Evolutionary conservation across 2,888 invertebrate species (phyloP), one percentile per base, ranked within the genome.

Genomic region (Anorthoa munda): DNA sequence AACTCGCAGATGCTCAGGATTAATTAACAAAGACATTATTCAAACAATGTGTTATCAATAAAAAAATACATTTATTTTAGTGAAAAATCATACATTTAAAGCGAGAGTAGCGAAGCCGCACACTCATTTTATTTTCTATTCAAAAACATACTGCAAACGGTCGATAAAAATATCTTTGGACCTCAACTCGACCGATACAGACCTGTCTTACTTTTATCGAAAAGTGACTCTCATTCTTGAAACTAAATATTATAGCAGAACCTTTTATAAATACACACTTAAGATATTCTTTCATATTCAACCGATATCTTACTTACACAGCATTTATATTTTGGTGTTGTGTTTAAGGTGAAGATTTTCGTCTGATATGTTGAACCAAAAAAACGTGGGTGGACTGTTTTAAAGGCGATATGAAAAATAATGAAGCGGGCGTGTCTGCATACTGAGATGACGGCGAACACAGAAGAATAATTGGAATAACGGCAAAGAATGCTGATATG

Each of bases 321-420:
- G 48, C 50, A 23, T 77, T 67, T 53, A 67, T 74, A 39, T 75
- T 75, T 53, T 77, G 58, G 53, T 48, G 46, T 48, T 67, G 26
- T 31, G 21, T 2, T 68, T 58, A 74, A 74, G 50, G 77, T 12
- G 21, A 45, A 58, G 77, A 4, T 46, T 12, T 7, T 13, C 26
- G 4, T 12, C 21, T 21, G 17, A 23, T 23, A 39, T 50, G 7
- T 39, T 39, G 7, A 1, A 39, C 1, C 39, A 39, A 39, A 39
- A 9, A 39, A 39, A 9, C 39, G 39, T 39, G 39, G 39, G 39
- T 9, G 39, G 39, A 39, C 39, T 39, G 39, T 39, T 7, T 39
- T 9, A 39, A 39, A 9, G 39, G 39, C 1, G 9, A 39, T 39
- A 39, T 9, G 9, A 39, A 39, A 1, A 9, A 39, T 39, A 7